These are phyloP conservation scores for Nematopogon swammerdamellus DNA, from an alignment of 2,888 invertebrate species.

Conservation along the genomic window DNA sequence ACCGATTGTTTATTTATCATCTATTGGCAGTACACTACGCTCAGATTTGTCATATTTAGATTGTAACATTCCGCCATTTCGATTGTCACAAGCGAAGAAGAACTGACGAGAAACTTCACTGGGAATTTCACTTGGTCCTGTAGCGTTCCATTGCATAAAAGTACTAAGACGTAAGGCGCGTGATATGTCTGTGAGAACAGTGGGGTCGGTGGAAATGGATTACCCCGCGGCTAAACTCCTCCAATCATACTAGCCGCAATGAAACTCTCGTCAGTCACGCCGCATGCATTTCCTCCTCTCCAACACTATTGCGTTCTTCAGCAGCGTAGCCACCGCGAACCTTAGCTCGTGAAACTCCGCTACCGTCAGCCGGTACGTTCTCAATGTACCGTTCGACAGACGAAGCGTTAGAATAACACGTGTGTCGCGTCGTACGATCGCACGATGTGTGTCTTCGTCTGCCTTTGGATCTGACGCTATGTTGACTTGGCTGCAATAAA, in stretches of 20 bases:
- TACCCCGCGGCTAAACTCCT: too few species aligned
- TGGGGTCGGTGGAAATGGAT: too few species aligned
- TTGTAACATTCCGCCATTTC: too few species aligned
- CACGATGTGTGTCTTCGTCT: constrained; percentile 9
- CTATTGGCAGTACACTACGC: too few species aligned
- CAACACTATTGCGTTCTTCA: constrained; percentile 37
- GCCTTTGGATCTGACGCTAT: constrained; percentile 18
- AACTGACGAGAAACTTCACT: too few species aligned
- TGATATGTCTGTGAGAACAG: too few species aligned
- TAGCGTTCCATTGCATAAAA: too few species aligned
- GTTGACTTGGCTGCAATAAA: constrained; percentile 29
- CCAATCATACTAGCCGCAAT: constrained; percentile 20
- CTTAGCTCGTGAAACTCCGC: constrained; percentile 36
- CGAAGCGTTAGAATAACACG: constrained; percentile 24
- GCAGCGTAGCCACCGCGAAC: constrained; percentile 28
- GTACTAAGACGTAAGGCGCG: too few species aligned
- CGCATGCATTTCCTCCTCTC: constrained; percentile 41
- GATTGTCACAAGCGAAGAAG: too few species aligned
- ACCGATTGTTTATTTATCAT: too few species aligned
- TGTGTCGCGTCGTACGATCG: constrained; percentile 23
- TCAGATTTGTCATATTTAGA: too few species aligned
- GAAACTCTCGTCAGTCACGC: constrained; percentile 25
- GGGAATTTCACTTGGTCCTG: too few species aligned
- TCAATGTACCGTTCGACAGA: constrained; percentile 24
- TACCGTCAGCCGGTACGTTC: constrained; percentile 25